Percentiles rank a stretch among this genome's conserved stretches.
Conservation (phyloP, 2,888 invertebrate species). For the Nysson spinosus region DNA sequence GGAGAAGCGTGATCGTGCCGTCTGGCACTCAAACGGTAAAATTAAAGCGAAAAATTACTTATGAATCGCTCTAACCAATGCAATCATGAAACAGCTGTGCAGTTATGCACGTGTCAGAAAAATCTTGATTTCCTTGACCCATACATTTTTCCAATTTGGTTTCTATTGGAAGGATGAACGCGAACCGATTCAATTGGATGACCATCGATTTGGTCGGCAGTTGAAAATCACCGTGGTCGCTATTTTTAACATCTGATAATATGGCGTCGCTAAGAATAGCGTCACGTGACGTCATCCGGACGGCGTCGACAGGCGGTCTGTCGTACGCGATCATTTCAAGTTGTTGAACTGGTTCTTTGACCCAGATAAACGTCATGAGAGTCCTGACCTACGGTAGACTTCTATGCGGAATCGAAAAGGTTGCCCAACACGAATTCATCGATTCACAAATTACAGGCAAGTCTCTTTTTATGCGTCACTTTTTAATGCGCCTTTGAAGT, state of each 20-base stretch:
- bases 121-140: too few relatives aligned
- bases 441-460: too few relatives aligned
- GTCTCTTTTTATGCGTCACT: too few relatives aligned
- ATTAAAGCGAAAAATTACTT: too few relatives aligned
- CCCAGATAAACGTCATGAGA: conserved; percentile 58
- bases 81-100: too few relatives aligned
- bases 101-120: too few relatives aligned
- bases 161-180: conserved; percentile 2
- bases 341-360: conserved; percentile 68
- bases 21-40: too few relatives aligned
- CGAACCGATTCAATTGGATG: conserved; percentile 25
- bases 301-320: conserved; percentile 60
- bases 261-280: conserved; percentile 65
- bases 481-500: too few relatives aligned
- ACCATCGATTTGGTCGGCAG: conserved; percentile 29
- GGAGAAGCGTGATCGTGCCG: too few relatives aligned
- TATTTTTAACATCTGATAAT: conserved; percentile 65
- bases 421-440: conserved; percentile 6
- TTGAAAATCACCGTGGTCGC: conserved; percentile 45
- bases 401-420: conserved; percentile 8
- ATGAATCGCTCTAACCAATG: too few relatives aligned
- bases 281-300: conserved; percentile 66
- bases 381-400: conserved; percentile 34
- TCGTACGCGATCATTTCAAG: conserved; percentile 64
- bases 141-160: too few relatives aligned